Conservation (phyloP, 2,113 vertebrate species). For the Agapornis roseicollis region DNA sequence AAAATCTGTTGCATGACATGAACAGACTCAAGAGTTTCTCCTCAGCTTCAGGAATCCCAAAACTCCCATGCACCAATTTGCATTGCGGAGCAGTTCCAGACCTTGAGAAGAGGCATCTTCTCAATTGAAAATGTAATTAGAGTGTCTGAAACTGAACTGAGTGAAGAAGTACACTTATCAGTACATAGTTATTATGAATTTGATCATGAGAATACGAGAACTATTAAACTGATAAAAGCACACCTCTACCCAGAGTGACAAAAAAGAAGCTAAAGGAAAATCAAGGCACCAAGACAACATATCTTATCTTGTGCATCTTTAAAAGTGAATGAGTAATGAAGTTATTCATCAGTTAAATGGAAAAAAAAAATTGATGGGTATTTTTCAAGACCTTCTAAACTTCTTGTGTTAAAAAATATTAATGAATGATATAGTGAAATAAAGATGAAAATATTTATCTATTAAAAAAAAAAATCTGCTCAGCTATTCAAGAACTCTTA, state of each 20-base stretch:
- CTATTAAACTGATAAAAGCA: neutral
- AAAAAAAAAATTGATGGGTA: neutral
- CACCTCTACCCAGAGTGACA: neutral
- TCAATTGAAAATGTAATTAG: neutral
- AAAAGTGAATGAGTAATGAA: neutral
- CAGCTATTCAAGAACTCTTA: neutral
- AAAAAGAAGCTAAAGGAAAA: neutral
- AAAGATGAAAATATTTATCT: neutral
- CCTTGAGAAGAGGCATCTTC: neutral
- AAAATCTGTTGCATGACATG: neutral
- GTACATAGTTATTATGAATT: neutral
- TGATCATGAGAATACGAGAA: neutral
- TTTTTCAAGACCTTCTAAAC: neutral
- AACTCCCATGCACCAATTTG: neutral
- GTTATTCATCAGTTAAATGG: neutral
- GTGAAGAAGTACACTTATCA: neutral
- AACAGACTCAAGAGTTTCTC: neutral
- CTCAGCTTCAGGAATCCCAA: neutral
- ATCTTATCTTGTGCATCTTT: neutral
- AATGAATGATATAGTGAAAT: neutral
- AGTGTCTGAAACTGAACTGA: neutral
- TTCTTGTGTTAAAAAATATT: neutral
- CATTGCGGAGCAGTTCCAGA: neutral
- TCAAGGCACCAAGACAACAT: neutral
- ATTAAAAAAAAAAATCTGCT: neutral